Conservation (phyloP, 92 coral and sea anemone species). For the Parazoanthus swiftii region DNA sequence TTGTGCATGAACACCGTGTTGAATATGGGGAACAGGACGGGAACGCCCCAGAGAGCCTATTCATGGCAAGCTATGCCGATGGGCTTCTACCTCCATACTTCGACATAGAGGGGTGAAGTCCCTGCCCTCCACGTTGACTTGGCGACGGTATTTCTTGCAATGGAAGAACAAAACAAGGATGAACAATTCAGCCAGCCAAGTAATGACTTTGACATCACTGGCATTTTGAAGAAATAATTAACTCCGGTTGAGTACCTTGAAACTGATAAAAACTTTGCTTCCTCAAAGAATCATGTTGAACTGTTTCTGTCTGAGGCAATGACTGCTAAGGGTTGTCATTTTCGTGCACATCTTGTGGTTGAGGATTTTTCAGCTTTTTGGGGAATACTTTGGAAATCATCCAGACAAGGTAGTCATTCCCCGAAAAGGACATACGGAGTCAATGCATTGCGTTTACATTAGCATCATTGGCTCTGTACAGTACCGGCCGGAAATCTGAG, state of each 20-base stretch:
- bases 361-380: not conserved
- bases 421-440: not conserved
- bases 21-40: constrained; percentile 28
- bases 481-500: constrained; percentile 19
- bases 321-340: not conserved
- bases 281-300: not conserved
- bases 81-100: constrained; percentile 10
- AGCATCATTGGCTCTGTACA: constrained; percentile 29
- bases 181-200: not conserved
- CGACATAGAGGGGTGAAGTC: not conserved
- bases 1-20: not conserved
- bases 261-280: not conserved
- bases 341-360: not conserved
- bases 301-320: not conserved
- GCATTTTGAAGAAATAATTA: not conserved
- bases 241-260: not conserved
- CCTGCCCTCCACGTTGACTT: not conserved
- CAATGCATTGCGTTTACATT: constrained; percentile 6
- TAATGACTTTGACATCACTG: not conserved
- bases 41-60: constrained; percentile 2
- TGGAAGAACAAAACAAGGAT: not conserved
- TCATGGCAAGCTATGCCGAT: not conserved
- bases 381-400: not conserved
- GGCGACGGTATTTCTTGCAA: not conserved
- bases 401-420: not conserved